Evolutionary conservation across 2,113 vertebrate species (phyloP), one percentile per base, ranked within the genome.

Genomic region (Hippocampus barbouri): DNA sequence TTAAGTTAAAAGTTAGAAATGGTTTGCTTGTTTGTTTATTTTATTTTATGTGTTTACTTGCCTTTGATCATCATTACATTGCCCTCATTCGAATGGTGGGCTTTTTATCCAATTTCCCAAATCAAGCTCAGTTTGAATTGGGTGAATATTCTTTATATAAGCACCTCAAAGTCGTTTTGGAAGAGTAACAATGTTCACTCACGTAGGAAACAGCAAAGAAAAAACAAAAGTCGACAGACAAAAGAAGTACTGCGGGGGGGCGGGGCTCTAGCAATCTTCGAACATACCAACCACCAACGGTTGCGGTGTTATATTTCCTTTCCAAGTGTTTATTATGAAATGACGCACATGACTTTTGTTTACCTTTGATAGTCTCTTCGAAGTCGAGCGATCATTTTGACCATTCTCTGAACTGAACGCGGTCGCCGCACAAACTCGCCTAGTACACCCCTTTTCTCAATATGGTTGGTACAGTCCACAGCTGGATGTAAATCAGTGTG

Each of bases 381-480:
- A 57, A 15, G 1, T 16, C 10, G 25, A 47, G 2, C 2, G 4
- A 66, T 25, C n/a, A 66, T 47, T n/a, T 47, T 9, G 25, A 66
- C 14, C 5, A n/a, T 18, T 47, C 40, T 16, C 41, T 18, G 7
- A 27, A 66, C 23, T 18, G 7, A 27, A 66, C 23, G 16, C 0
- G 6, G 25, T 69, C 21, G 10, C 16, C 30, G 25, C 34, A n/a
- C 30, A 41, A 40, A 57, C 23, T 16, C 1, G 34, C 0, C 0
- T 2, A 0, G 0, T 1, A 15, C 74, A 15, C 51, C 68, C 79
- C 71, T 43, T 74, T 43, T 68, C 8, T 43, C 1, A 1, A 2
- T 2, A 8, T 2, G 71, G n/a, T 72, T 91, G 89, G 89, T 91
- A 84, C 82, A 34, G 77, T 81, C 89, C 5, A 40, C 76, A 79